Base-by-base conservation (phyloP, 2,888 invertebrate species). In the Hemistola chrysoprasaria region DNA sequence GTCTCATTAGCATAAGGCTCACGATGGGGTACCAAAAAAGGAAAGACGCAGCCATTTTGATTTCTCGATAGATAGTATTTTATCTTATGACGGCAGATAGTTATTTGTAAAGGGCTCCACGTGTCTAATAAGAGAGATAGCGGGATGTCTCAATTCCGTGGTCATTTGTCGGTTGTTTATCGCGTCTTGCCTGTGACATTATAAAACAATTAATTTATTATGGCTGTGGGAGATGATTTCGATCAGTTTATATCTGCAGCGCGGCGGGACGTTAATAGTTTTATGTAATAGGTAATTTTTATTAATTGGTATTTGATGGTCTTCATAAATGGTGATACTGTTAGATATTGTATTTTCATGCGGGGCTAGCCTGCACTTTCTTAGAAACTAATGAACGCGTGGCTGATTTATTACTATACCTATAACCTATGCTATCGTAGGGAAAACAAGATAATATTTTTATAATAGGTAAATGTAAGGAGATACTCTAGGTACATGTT, bases 161-260 rank as follows among this genome's bases (percentile, higher is more conserved):
- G 72, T 78, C 72, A 83, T 83, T 84, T 84, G 84, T 83, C 78
- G 74, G 72, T 68, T 82, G 81, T 81, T 83, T 81, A 81, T 79
- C 65, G 71, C 71, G 62, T 76, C 66, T 67, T 64, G 71, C 62
- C 74, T 69, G 83, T 83, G 84, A 85, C 82, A 79, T 78, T 79
- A 84, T 85, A 86, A 87, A 84, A 86, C 79, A 83, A 87, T 85
- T 85, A 85, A 86, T 87, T 87, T 87, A 86, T 81, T 84, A 80
- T 74, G 64, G 68, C 62, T 62, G 50, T 59, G 60, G 61, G 65
- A 78, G 80, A 79, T 75, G 82, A 78, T 84, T 79, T 66, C 69
- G 79, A 85, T 86, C 78, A 78, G 79, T 81, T 81, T 78, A 83
- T 80, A 85, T 80, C 61, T 74, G 55, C 63, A 72, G 69, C 69